Evolutionary conservation across 2,888 invertebrate species (phyloP).

Genomic region (Drosophila vallismaia): DNA sequence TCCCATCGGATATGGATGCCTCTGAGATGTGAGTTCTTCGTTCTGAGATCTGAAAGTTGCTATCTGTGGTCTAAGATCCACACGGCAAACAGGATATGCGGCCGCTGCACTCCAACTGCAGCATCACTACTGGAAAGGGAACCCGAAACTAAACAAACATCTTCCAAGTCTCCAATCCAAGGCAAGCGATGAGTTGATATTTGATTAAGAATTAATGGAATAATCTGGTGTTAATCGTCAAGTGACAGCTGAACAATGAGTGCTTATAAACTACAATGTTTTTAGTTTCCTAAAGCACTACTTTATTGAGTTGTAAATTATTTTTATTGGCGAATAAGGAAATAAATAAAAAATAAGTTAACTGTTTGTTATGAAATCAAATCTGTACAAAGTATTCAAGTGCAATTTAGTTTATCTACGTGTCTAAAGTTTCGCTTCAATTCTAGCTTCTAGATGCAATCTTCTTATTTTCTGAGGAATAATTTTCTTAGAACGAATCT

Average conservation of each 20-base stretch:
- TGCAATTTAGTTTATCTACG: conserved; percentile 6
- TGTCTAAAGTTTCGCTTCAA: conserved; percentile 1
- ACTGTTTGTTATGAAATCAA: conserved; percentile 3
- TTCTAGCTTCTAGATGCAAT: neutral
- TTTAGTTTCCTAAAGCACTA: neutral
- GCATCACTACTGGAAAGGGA: conserved; percentile 9
- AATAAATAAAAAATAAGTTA: neutral
- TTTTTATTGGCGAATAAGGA: neutral
- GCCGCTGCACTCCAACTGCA: conserved; percentile 37
- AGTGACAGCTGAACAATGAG: conserved; percentile 4
- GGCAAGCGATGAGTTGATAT: conserved; percentile 7
- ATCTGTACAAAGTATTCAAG: conserved; percentile 8
- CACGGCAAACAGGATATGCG: conserved; percentile 44
- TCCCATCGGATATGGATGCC: conserved; percentile 29
- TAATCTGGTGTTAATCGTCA: conserved; percentile 13
- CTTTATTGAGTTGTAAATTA: neutral
- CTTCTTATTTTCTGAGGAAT: conserved; percentile 10
- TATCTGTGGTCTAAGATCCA: neutral
- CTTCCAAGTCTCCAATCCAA: conserved; percentile 14
- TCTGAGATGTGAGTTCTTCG: conserved; percentile 4
- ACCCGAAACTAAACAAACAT: conserved; percentile 14
- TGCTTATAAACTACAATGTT: neutral
- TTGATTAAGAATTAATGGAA: conserved; percentile 22
- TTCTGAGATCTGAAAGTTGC: neutral
- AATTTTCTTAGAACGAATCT: conserved; percentile 32